phyloP scores from a whole-genome alignment of 2,888 invertebrate species.

The Noctua fimbriata region DNA sequence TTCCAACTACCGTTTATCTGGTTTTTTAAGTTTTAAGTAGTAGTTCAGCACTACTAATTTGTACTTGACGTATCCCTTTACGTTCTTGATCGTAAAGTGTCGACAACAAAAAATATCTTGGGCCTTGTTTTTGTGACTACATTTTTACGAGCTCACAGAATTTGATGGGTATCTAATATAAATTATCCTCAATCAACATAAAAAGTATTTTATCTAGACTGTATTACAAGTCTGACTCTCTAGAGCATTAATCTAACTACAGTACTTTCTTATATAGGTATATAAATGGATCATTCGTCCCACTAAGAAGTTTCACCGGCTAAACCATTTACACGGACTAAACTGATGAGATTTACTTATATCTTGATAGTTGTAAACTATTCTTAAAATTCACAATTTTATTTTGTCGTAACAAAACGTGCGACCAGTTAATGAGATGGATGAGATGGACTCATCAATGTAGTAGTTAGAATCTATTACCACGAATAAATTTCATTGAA shows the following conservation, averaged over 20 bases:
- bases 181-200: constrained; percentile 44
- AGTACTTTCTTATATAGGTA: not conserved
- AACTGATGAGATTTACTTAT: not conserved
- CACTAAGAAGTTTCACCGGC: not conserved
- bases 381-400: not conserved
- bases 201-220: constrained; percentile 32
- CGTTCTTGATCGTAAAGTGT: constrained; percentile 39
- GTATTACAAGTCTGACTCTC: constrained; percentile 1
- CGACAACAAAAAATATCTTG: constrained; percentile 36
- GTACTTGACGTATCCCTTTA: constrained; percentile 24
- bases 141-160: constrained; percentile 40
- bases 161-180: constrained; percentile 42
- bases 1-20: not conserved
- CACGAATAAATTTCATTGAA: not conserved
- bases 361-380: not conserved
- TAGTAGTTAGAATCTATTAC: not conserved
- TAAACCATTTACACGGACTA: not conserved
- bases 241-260: constrained; percentile 19
- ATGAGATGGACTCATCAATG: too few relatives aligned
- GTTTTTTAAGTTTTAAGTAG: constrained; percentile 3
- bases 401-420: not conserved
- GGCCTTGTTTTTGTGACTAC: constrained; percentile 43
- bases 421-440: too few relatives aligned
- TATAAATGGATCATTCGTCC: not conserved
- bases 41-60: constrained; percentile 28